Percentiles rank a stretch among this genome's conserved stretches.
phyloP scores from a whole-genome alignment of 2,888 invertebrate genomes.

The Eubasilissa splendida region DNA sequence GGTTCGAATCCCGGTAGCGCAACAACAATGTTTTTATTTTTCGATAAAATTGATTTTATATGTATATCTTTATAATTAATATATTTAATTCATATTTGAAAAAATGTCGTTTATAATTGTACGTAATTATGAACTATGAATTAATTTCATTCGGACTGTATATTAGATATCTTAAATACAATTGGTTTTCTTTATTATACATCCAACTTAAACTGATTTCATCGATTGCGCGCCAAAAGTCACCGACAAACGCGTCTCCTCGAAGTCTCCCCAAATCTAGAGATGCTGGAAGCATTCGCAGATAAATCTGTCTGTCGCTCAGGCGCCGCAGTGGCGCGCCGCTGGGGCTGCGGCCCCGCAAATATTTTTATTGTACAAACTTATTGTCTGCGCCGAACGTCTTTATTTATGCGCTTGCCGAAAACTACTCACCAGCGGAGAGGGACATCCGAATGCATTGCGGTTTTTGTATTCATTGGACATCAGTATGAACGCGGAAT shows the following conservation, averaged over 20 bases:
- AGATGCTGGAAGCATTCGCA: constrained; percentile 39
- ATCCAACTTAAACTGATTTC: not conserved
- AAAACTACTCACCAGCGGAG: constrained; percentile 10
- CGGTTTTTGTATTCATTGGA: constrained; percentile 12
- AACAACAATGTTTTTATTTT: too few species aligned
- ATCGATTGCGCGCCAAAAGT: not conserved
- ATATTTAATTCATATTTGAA: too few species aligned
- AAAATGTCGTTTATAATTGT: too few species aligned
- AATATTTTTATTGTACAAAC: constrained; percentile 58
- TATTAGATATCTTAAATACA: too few species aligned
- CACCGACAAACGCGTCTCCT: constrained; percentile 17
- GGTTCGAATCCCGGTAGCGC: too few species aligned
- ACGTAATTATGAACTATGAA: too few species aligned
- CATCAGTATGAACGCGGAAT: constrained; percentile 25
- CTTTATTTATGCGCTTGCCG: constrained; percentile 6
- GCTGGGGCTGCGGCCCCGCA: constrained; percentile 49
- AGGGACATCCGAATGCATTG: constrained; percentile 26
- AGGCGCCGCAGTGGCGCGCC: constrained; percentile 40
- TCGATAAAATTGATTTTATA: too few species aligned
- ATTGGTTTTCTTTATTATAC: too few species aligned
- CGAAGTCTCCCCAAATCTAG: constrained; percentile 27
- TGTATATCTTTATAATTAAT: too few species aligned
- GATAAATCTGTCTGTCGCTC: constrained; percentile 55
- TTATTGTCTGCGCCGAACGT: constrained; percentile 50
- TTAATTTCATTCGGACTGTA: too few species aligned